A percentile compares a stretch with the other conserved stretches of the same genome.
phyloP scores from a whole-genome alignment of 2,797 vertebrate species.

The Taenioides sp. region DNA sequence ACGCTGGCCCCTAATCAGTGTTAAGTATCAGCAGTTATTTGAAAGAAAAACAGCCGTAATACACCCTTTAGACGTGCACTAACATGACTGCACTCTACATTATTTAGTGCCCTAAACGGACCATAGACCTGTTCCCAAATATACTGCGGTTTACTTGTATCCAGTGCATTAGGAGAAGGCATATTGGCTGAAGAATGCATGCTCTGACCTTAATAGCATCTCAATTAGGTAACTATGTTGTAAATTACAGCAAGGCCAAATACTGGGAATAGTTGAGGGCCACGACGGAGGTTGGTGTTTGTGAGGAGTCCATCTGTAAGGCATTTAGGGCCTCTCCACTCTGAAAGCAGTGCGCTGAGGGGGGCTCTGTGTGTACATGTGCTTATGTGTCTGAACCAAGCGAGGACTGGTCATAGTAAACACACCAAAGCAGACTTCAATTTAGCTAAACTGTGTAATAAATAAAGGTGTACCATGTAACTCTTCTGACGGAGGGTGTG shows the following conservation, averaged over 20 bases:
- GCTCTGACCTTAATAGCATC: constrained; percentile 69
- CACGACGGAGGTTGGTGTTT: constrained; percentile 67
- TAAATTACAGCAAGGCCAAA: constrained; percentile 75
- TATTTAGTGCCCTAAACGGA: constrained; percentile 45
- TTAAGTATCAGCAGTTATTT: constrained; percentile 32
- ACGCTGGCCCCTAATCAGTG: neutral
- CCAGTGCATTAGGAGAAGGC: constrained; percentile 56
- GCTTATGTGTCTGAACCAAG: constrained; percentile 46
- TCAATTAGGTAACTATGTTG: constrained; percentile 76
- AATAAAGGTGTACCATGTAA: neutral
- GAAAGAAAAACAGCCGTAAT: constrained; percentile 25
- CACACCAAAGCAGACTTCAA: constrained; percentile 31
- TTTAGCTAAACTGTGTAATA: neutral
- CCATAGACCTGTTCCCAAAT: constrained; percentile 56
- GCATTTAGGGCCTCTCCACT: constrained; percentile 71
- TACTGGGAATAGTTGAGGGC: constrained; percentile 74
- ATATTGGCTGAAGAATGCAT: constrained; percentile 51
- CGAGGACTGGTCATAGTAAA: constrained; percentile 40
- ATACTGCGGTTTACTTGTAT: constrained; percentile 50
- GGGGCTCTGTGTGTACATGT: constrained; percentile 46
- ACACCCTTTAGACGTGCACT: constrained; percentile 45
- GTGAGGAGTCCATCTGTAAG: constrained; percentile 77
- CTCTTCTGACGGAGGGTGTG: too few relatives aligned
- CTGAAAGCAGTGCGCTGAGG: constrained; percentile 58
- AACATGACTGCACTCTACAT: constrained; percentile 51